A percentile compares a stretch with the other conserved stretches of the same genome.
Conservation (phyloP, 2,888 invertebrate genomes). For the Pharmacophagus antenor region DNA sequence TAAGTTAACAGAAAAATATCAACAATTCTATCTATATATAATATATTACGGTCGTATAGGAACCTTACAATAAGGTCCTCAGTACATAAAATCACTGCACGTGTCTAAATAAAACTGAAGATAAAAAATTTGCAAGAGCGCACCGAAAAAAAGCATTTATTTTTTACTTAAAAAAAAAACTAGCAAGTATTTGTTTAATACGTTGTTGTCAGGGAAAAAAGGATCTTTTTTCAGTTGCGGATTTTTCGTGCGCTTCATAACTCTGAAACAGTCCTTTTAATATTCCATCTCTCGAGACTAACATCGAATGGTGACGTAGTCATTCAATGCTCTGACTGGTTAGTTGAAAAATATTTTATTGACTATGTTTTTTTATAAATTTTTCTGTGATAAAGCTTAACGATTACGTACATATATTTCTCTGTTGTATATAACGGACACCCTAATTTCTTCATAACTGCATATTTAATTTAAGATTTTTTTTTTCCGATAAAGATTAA, state of each 20-base stretch:
- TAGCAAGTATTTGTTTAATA: constrained; percentile 12
- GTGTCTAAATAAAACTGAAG: constrained; percentile 14
- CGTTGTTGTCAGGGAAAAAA: constrained; percentile 6
- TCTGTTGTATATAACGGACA: too few relatives aligned
- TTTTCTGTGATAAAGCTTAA: too few relatives aligned
- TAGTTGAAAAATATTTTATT: not conserved
- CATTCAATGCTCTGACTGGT: not conserved
- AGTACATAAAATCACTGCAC: constrained; percentile 7
- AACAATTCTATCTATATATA: too few relatives aligned
- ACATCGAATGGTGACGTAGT: constrained; percentile 3
- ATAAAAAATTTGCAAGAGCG: constrained; percentile 7
- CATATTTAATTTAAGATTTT: too few relatives aligned
- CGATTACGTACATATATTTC: too few relatives aligned
- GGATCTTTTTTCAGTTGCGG: constrained; percentile 19
- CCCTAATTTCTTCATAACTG: too few relatives aligned
- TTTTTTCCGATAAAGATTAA: too few relatives aligned
- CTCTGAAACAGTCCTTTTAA: constrained; percentile 21
- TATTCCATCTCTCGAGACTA: constrained; percentile 1
- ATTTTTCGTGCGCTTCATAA: constrained; percentile 11
- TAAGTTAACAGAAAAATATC: too few relatives aligned
- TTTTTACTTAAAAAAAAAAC: constrained; percentile 4
- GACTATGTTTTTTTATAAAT: not conserved
- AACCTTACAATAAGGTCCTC: constrained; percentile 5
- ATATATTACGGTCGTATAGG: constrained; percentile 2
- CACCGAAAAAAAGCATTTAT: not conserved